phyloP scores from a whole-genome alignment of 2,113 vertebrate species.

The Zeus faber region DNA sequence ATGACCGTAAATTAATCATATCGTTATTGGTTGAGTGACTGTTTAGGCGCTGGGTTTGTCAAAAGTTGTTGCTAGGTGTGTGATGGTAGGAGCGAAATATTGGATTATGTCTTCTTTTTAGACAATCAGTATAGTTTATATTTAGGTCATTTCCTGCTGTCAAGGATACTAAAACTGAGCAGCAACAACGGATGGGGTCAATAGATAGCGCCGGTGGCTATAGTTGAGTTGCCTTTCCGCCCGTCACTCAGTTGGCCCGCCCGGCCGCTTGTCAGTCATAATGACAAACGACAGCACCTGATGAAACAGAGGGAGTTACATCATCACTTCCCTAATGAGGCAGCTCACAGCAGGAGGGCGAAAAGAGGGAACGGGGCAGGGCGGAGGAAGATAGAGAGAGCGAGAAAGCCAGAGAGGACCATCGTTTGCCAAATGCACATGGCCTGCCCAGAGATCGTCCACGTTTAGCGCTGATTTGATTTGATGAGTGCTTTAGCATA shows the following conservation, averaged over 20 bases:
- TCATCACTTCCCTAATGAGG: conserved; percentile 69
- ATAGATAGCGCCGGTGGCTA: too few species aligned
- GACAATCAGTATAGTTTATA: too few species aligned
- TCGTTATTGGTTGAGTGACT: too few species aligned
- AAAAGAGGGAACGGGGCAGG: conserved; percentile 20
- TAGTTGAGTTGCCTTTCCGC: conserved; percentile 13
- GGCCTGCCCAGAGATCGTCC: conserved; percentile 39
- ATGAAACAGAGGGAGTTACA: conserved; percentile 58
- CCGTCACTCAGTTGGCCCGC: conserved; percentile 38
- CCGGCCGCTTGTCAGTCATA: conserved; percentile 65
- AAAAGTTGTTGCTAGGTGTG: too few species aligned
- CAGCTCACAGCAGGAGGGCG: conserved; percentile 58
- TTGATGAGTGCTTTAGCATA: conserved; percentile 12
- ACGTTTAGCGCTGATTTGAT: conserved; percentile 27
- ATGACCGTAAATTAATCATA: not conserved
- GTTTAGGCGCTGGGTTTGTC: too few species aligned
- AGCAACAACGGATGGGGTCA: too few species aligned
- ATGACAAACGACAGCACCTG: conserved; percentile 71
- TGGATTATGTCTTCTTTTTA: too few species aligned
- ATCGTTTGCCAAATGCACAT: conserved; percentile 37
- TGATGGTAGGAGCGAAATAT: too few species aligned
- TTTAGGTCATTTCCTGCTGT: too few species aligned
- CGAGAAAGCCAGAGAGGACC: conserved; percentile 25
- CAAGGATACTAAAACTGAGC: too few species aligned
- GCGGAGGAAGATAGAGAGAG: conserved; percentile 30